Evolutionary conservation across 2,888 invertebrate genomes (phyloP), one percentile per base, ranked within the genome.

Genomic region (Eupithecia pulchellata): DNA sequence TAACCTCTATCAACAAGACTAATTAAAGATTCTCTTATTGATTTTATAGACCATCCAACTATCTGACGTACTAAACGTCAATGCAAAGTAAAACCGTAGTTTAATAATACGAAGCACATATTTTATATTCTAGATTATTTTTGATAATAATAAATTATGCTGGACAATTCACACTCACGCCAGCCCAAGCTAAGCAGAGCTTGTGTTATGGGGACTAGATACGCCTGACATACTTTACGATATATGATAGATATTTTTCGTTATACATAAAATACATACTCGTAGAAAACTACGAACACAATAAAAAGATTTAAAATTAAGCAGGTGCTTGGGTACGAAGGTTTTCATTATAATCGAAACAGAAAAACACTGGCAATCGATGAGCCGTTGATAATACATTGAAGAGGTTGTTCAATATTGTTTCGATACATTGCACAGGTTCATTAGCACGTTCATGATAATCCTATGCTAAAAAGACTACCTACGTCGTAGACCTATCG

Each of bases 391-490:
- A 32, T 4, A 30, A 32, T 60, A 30, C 30, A 20, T 32, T 60
- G 60, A 17, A 32, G 32, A 6, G 34, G 34, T 32, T 61, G 11
- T 55, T 34, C 34, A 27, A 63, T 42, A 68, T 60, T 32, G 42
- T 60, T 69, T 60, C 47, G 58, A 25, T 34, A 60, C 64, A 58
- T 13, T 64, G 27, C 8, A 52, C 34, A 58, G 8, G 20, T 14
- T 47, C 25, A 69, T 69, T 69, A 61, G 25, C 64, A 69, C 34
- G 8, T 30, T 29, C 27, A 39, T 39, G 55, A n/a, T 68, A 68
- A 68, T 68, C 36, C 36, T 11, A n/a, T 25, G 39, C 32, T 9
- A 20, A 25, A 25, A 11, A 32, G 32, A 6, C n/a, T n/a, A n/a
- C n/a, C 42, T 42, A 42, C 42, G n/a, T 42, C 8, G 42, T 42